A percentile compares a stretch with the other conserved stretches of the same genome.
phyloP scores from a whole-genome alignment of 2,888 invertebrate genomes.

The Oxystoma pomonae region DNA sequence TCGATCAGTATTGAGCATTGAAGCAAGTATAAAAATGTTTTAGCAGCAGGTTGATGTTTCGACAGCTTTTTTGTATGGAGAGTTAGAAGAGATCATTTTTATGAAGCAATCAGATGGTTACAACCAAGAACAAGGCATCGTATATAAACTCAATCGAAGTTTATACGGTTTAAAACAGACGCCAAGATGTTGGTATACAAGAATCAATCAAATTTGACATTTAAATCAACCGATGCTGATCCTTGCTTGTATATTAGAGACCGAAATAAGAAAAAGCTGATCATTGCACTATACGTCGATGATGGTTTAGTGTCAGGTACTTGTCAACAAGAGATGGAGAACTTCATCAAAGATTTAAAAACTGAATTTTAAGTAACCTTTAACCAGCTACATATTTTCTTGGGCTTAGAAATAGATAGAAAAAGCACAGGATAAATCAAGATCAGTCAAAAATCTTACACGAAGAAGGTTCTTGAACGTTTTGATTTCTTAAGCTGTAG shows the following conservation, averaged over 20 bases:
- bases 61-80: no score
- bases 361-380: no score
- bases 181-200: not conserved
- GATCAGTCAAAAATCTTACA: not conserved
- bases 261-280: no score
- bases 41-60: not conserved
- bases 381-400: not conserved
- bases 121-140: not conserved
- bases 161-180: not conserved
- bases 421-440: not conserved
- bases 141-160: not conserved
- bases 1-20: not conserved
- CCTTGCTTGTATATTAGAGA: not conserved
- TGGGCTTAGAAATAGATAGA: not conserved
- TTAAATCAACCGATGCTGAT: not conserved
- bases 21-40: not conserved
- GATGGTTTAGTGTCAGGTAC: no score
- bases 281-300: no score
- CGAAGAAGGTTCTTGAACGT: not conserved
- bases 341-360: no score
- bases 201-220: not conserved
- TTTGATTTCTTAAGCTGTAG: not conserved
- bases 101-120: not conserved
- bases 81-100: no score
- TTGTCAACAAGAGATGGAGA: no score